These are phyloP conservation scores for Mellivora capensis DNA, from an alignment of 2,113 vertebrate species.

Conservation along the genomic window DNA sequence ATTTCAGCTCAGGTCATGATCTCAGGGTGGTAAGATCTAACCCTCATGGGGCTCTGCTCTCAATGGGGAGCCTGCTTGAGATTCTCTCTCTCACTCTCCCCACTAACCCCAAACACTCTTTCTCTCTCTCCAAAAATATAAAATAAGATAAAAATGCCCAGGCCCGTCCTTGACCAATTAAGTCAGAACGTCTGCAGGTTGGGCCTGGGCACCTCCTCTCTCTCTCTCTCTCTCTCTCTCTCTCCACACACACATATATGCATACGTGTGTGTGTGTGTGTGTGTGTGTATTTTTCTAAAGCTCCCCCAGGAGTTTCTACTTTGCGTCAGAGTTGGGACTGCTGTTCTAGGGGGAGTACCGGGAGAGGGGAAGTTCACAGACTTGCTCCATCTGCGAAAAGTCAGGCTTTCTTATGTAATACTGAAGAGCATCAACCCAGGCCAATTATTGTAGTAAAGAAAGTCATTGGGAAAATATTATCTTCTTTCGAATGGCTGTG, in stretches of 20 bases:
- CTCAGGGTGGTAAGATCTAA: not conserved
- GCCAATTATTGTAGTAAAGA: not conserved
- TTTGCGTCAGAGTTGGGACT: not conserved
- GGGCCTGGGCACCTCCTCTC: not conserved
- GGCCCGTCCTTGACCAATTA: not conserved
- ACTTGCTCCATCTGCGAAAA: constrained; percentile 11
- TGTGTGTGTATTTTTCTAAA: not conserved
- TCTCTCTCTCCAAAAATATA: not conserved
- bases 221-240: not conserved
- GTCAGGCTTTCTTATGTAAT: constrained; percentile 30
- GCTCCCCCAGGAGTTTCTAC: constrained; percentile 38
- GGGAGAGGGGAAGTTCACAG: constrained; percentile 15
- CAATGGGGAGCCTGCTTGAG: not conserved
- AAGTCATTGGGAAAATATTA: not conserved
- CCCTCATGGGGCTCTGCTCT: not conserved
- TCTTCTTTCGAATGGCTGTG: constrained; percentile 48
- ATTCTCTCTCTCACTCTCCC: not conserved
- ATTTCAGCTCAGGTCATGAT: not conserved
- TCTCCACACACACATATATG: not conserved
- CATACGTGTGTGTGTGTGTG: too few species aligned
- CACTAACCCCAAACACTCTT: not conserved
- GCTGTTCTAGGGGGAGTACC: not conserved
- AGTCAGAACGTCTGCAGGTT: not conserved
- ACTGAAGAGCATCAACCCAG: not conserved
- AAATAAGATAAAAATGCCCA: not conserved